Evolutionary conservation across 37 sponge, comb jelly and placozoan species (phyloP).

Genomic region (Mnemiopsis leidyi): DNA sequence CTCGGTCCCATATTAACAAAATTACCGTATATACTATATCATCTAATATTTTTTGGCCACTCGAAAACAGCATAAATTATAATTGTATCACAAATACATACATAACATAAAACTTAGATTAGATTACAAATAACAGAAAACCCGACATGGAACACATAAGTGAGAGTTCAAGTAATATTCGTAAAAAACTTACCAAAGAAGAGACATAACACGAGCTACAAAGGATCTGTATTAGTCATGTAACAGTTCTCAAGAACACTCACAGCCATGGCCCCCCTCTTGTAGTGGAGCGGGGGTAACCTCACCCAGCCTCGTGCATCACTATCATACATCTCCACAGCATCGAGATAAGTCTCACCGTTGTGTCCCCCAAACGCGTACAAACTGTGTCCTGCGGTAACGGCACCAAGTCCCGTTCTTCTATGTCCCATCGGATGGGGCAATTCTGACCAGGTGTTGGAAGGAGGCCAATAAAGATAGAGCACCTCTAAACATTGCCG

Average conservation of each 20-base stretch:
- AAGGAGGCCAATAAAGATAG: not conserved
- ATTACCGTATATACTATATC: no score
- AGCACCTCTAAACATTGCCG: constrained; percentile 37
- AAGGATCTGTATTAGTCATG: not conserved
- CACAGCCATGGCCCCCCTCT: constrained; percentile 34
- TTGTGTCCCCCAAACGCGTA: constrained; percentile 41
- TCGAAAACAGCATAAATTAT: no score
- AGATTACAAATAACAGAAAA: no score
- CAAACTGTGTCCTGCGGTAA: not conserved
- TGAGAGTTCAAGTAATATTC: no score
- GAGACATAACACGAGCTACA: no score
- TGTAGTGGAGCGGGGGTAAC: not conserved
- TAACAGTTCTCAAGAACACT: constrained; percentile 30
- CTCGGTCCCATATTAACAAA: no score
- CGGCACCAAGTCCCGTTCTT: constrained; percentile 40
- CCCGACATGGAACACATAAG: no score
- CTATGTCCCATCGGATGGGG: not conserved
- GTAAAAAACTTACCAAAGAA: no score
- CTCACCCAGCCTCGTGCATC: not conserved
- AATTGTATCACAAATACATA: no score
- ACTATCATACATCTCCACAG: constrained; percentile 46
- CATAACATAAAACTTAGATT: no score
- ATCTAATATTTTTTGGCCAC: no score
- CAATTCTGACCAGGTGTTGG: not conserved
- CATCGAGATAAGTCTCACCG: constrained; percentile 54